phyloP scores from a whole-genome alignment of 1,140 invertebrate species.

The Bombus waltoni region DNA sequence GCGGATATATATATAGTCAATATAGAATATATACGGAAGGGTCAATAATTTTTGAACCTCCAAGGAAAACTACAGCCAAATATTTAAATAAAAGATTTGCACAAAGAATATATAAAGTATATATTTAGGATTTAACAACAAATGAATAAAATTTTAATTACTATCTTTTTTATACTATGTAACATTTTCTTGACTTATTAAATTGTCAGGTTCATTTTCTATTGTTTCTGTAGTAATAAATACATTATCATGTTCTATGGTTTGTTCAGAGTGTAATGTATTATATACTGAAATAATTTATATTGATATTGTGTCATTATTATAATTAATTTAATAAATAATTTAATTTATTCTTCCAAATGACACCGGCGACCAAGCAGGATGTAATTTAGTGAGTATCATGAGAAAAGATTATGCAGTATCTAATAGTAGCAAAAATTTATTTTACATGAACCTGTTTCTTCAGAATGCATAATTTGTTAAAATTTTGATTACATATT shows the following conservation, averaged over 20 bases:
- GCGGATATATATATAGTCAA: no score
- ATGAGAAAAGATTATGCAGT: neutral
- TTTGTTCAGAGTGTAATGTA: conserved; percentile 25
- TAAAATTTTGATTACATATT: neutral
- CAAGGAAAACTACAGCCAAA: neutral
- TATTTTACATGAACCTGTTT: neutral
- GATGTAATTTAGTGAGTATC: neutral
- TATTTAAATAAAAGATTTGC: no score
- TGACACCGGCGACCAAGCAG: neutral
- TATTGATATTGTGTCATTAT: neutral
- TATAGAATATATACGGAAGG: no score
- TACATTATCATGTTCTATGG: conserved; percentile 14
- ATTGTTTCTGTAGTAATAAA: conserved; percentile 25
- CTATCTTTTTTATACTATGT: conserved; percentile 24
- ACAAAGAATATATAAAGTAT: neutral
- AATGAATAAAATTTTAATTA: neutral
- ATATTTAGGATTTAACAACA: neutral
- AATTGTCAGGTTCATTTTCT: conserved; percentile 16
- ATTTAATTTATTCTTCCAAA: neutral
- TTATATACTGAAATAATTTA: conserved; percentile 50
- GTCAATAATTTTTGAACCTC: no score
- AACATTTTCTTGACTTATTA: conserved; percentile 4
- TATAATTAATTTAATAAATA: neutral
- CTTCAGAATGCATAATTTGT: neutral
- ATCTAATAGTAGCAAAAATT: no score